phyloP scores from a whole-genome alignment of 2,113 vertebrate species.

The Sula dactylatra region DNA sequence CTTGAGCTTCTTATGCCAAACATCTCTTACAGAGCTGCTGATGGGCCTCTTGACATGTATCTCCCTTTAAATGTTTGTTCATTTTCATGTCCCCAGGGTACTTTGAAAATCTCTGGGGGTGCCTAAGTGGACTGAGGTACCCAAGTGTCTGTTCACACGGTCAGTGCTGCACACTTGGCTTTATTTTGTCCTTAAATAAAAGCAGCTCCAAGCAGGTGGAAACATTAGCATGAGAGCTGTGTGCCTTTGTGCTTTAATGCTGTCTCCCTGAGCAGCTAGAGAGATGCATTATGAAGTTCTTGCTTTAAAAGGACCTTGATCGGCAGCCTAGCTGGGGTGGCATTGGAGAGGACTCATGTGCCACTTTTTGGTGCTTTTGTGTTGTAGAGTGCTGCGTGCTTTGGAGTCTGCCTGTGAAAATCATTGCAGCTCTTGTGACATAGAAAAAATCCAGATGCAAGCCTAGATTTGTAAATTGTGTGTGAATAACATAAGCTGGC shows the following conservation, averaged over 20 bases:
- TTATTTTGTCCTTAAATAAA: conserved; percentile 23
- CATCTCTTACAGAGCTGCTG: neutral
- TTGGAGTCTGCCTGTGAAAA: neutral
- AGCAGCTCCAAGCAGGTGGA: conserved; percentile 16
- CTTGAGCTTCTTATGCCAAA: neutral
- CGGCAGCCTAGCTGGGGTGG: neutral
- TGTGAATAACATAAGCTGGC: neutral
- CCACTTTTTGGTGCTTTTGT: neutral
- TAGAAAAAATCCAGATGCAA: neutral
- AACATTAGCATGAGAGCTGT: neutral
- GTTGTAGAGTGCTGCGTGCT: neutral
- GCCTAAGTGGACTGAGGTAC: neutral
- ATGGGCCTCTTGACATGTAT: neutral
- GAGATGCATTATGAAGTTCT: neutral
- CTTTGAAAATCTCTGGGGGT: neutral
- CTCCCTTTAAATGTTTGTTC: neutral
- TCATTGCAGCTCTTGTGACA: neutral
- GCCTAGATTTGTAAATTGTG: neutral
- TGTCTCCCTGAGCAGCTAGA: neutral
- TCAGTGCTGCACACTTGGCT: neutral
- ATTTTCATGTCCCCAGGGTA: neutral
- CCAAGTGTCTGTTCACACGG: neutral
- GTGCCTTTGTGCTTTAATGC: neutral
- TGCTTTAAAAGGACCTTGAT: neutral
- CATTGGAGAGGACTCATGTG: neutral